Evolutionary conservation across 2,797 vertebrate genomes (phyloP).

Genomic region (Spheniscus humboldti): DNA sequence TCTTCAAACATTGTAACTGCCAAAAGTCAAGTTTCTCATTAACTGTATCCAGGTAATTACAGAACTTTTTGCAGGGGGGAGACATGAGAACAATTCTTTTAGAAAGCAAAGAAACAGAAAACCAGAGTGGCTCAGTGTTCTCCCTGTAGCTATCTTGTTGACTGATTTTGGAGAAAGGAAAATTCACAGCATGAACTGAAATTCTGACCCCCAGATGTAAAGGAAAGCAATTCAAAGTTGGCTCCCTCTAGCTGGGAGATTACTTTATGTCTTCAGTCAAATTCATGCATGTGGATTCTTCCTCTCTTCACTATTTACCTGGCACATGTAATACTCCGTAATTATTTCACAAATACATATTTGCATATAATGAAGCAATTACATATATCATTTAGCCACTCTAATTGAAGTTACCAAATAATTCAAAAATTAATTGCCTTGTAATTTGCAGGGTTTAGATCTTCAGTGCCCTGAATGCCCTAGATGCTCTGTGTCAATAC

Average conservation of each 20-base stretch:
- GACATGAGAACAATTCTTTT: neutral
- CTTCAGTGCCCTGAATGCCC: neutral
- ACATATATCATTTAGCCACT: neutral
- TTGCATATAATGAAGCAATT: constrained; percentile 51
- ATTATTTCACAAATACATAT: constrained; percentile 40
- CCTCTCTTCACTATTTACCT: neutral
- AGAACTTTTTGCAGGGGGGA: neutral
- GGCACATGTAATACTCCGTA: neutral
- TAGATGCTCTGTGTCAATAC: neutral
- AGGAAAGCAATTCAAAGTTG: neutral
- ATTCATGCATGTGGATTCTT: neutral
- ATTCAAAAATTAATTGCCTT: constrained; percentile 7
- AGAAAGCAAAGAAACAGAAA: neutral
- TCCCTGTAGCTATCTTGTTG: neutral
- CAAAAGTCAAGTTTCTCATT: neutral
- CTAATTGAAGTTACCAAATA: constrained; percentile 30
- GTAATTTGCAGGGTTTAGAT: constrained; percentile 5
- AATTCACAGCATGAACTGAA: neutral
- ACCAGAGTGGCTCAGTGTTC: neutral
- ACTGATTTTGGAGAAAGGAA: neutral
- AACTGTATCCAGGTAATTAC: neutral
- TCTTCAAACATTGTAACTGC: neutral
- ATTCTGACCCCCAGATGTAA: neutral
- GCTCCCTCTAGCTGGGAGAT: neutral
- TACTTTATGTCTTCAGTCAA: neutral